Base-by-base conservation (phyloP, 2,888 invertebrate genomes). In the Aethes cnicana region DNA sequence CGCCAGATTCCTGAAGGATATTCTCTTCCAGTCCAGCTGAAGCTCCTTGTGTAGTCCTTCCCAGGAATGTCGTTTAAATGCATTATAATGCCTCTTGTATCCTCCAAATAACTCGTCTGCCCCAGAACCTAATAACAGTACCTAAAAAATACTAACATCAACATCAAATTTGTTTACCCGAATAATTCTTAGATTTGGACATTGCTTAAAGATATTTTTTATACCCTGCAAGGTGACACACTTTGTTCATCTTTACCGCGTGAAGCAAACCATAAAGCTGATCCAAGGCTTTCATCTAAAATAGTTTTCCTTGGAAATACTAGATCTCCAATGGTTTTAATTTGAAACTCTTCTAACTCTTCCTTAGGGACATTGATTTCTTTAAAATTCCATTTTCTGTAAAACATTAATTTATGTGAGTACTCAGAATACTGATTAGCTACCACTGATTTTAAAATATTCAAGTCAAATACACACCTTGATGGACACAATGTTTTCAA, bases 91-190 rank as follows among this genome's bases (percentile, higher is more conserved):
- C 54, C 97, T 92, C 23, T 94, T 94, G 74, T 99, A 99, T 1
- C 99, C 99, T 39, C 97, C 98, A 73, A 99, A 95, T 57, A 98
- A 91, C 86, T 99, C 99, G 91, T 99, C 99, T 1, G 99, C 98
- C 4, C 99, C 99, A 90, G 97, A 97, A 23, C 99, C 99, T 63
- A 96, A 85, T 59, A 98, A 78, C 54, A 97, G 81, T 12, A 97
- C 91, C 95, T 95, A 62, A 12, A 77, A 72, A 54, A 58, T 21
- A 20, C 47, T 32, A 21, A 4, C 8, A 32, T 3, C 5, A 11
- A 11, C 33, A 2, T 6, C 33, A 53, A 32, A 17, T 11, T 26
- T 9, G 7, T 0, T 26, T 9, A n/a, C n/a, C n/a, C n/a, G 0
- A 9, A 26, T 0, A 2, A 9, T 4, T 26, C 7, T 1, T 12